Evolutionary conservation across 2,888 invertebrate species (phyloP).

Genomic region (Halictus quadricinctus): DNA sequence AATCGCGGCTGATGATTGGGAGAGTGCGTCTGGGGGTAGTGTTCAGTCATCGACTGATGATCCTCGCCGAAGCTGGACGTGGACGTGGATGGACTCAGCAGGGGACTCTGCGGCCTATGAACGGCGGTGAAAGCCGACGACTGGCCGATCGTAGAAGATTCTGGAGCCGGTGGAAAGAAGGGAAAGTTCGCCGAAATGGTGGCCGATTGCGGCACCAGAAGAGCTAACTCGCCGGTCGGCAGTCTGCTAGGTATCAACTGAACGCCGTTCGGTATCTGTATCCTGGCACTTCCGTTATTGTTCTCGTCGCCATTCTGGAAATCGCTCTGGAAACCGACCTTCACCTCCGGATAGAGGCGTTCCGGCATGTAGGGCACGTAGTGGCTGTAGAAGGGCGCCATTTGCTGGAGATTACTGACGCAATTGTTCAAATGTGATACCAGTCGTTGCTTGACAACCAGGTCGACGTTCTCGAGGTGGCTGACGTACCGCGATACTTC

Average conservation of each 20-base stretch:
- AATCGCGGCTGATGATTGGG: slow-evolving; percentile 71
- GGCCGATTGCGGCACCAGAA: slow-evolving; percentile 85
- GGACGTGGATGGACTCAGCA: slow-evolving; percentile 88
- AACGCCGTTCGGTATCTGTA: slow-evolving; percentile 86
- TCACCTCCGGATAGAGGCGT: slow-evolving; percentile 81
- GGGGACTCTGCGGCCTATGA: slow-evolving; percentile 85
- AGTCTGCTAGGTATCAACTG: slow-evolving; percentile 87
- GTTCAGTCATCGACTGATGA: slow-evolving; percentile 76
- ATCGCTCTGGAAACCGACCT: slow-evolving; percentile 80
- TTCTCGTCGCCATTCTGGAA: slow-evolving; percentile 82
- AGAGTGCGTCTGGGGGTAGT: slow-evolving; percentile 66
- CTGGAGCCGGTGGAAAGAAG: slow-evolving; percentile 81
- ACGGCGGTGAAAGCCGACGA: slow-evolving; percentile 82
- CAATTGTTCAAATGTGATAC: slow-evolving; percentile 87
- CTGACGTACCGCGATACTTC: slow-evolving; percentile 90
- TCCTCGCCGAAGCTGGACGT: slow-evolving; percentile 87
- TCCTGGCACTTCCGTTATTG: slow-evolving; percentile 84
- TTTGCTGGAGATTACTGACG: slow-evolving; percentile 85
- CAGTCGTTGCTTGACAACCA: slow-evolving; percentile 86
- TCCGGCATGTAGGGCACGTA: slow-evolving; percentile 82
- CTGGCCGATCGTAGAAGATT: slow-evolving; percentile 72
- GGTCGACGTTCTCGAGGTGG: slow-evolving; percentile 86
- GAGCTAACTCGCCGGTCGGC: slow-evolving; percentile 87
- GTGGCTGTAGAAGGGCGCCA: slow-evolving; percentile 82
- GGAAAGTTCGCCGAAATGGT: slow-evolving; percentile 83